These are phyloP conservation scores for Corythornis madagascariensis DNA, from an alignment of 2,113 vertebrate species.

Conservation along the genomic window DNA sequence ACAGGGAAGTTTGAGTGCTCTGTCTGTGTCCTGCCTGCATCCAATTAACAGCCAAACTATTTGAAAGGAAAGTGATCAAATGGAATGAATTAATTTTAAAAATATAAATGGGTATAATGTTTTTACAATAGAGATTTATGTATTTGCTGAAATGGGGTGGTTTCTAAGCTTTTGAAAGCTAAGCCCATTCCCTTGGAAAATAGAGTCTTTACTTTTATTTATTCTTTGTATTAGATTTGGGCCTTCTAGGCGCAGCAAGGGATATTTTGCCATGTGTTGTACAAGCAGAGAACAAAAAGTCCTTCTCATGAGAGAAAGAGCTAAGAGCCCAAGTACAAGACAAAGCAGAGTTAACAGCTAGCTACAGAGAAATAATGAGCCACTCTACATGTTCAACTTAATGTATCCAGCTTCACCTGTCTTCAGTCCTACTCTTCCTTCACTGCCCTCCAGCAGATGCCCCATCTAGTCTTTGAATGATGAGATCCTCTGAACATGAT, in stretches of 20 bases:
- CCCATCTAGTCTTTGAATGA: neutral
- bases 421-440: neutral
- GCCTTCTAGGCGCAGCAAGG: neutral
- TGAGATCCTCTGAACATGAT: neutral
- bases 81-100: conserved; percentile 39
- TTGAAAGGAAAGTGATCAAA: conserved; percentile 63
- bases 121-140: conserved; percentile 33
- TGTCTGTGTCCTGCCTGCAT: conserved; percentile 35
- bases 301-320: neutral
- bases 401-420: neutral
- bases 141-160: neutral
- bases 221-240: conserved; percentile 15
- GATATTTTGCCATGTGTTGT: neutral
- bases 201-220: neutral
- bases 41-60: conserved; percentile 46
- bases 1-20: neutral
- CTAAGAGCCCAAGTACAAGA: neutral
- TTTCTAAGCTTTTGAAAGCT: conserved; percentile 38
- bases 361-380: neutral
- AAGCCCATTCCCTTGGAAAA: neutral
- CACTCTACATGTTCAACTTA: neutral
- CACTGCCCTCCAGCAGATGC: neutral
- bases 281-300: neutral
- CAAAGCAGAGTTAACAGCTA: neutral
- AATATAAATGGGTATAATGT: conserved; percentile 21